Evolutionary conservation across 2,797 vertebrate genomes (phyloP), one percentile per base, ranked within the genome.

Genomic region (Gadopsis bispinosus): DNA sequence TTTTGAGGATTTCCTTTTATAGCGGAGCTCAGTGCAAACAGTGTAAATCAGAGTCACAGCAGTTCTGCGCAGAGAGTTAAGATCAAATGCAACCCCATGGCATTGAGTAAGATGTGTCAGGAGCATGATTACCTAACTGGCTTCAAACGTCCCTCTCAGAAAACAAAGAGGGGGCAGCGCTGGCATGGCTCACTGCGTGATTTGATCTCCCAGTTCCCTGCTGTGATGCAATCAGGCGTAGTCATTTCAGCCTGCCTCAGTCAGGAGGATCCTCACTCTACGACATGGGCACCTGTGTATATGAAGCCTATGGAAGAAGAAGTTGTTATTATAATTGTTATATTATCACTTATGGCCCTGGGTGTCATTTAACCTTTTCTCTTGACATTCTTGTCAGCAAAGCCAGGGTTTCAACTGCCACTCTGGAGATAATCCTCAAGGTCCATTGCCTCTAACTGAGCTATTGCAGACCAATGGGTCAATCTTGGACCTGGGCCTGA

Each of bases 341-440:
- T 54, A 29, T 71, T 82, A 31, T 73, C 69, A 67, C 66, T 68
- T 53, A 68, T 20, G 29, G 71, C 58, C 76, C n/a, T 64, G 20
- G 26, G 51, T 53, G 53, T 62, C 47, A 79, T 84, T 79, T 80
- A 74, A 85, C 69, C 81, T 76, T 79, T 81, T 73, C 63, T 76
- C 68, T 48, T 82, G 67, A 85, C 66, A 39, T 67, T 80, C 69
- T 81, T 61, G 60, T 65, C 47, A 59, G 68, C 70, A 82, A 88
- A 83, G 47, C 51, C 43, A 4, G 4, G 33, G 64, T 74, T 87
- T 77, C 64, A 85, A 59, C 75, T 45, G 59, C 73, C 68, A 61
- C 80, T 79, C 76, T 58, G 58, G 60, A 66, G 77, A 84, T 87
- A 88, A 89, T 87, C 74, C 65, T 45, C 53, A 65, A 75, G 73